Percentiles rank a stretch among this genome's conserved stretches.
These are phyloP conservation scores for Chelonoidis abingdonii DNA, from an alignment of 2,113 vertebrate genomes.

Conservation along the genomic window DNA sequence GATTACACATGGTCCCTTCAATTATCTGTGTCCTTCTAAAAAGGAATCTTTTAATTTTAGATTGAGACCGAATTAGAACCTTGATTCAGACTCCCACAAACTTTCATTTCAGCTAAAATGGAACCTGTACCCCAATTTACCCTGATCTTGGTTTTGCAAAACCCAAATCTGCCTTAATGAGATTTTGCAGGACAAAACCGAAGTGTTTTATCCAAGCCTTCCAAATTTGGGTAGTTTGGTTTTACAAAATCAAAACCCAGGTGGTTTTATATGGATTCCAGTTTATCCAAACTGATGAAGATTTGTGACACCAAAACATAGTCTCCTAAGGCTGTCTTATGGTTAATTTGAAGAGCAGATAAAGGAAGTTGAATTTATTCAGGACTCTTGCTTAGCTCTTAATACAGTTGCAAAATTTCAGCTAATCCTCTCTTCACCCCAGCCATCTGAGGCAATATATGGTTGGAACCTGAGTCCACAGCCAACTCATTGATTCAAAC, in stretches of 20 bases:
- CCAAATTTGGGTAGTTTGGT: background rate
- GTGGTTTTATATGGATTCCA: background rate
- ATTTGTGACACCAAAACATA: background rate
- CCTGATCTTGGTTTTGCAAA: constrained; percentile 6
- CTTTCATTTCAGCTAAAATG: background rate
- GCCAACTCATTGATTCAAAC: fast-evolving
- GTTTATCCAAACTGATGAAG: fast-evolving
- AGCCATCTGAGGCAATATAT: fast-evolving
- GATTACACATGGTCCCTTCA: background rate
- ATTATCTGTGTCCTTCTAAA: background rate
- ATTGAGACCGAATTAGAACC: background rate
- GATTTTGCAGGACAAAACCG: background rate
- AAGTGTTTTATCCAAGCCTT: background rate
- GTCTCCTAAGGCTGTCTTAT: background rate
- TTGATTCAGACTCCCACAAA: background rate
- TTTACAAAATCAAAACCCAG: background rate
- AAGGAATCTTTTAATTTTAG: background rate
- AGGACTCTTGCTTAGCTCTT: fast-evolving
- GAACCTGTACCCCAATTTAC: background rate
- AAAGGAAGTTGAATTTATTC: background rate
- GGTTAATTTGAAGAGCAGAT: background rate
- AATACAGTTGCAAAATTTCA: background rate
- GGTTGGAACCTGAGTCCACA: background rate
- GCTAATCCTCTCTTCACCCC: background rate
- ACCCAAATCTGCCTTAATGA: background rate